These are phyloP conservation scores for Branchinecta lindahli DNA, from an alignment of 1,140 invertebrate species.

Conservation along the genomic window DNA sequence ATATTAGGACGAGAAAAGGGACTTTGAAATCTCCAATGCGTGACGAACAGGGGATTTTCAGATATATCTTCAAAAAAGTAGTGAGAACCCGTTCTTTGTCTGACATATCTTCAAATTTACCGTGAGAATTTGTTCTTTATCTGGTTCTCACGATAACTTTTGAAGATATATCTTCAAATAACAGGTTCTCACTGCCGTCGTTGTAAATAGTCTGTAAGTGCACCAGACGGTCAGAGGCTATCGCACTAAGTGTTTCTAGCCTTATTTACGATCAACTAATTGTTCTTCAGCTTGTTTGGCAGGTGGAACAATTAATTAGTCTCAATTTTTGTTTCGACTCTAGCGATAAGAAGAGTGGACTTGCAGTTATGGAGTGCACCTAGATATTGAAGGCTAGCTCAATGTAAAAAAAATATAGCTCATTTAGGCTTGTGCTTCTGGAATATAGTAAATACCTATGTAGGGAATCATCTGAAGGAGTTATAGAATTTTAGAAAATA, in stretches of 20 bases:
- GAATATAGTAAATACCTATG: neutral
- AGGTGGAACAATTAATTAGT: neutral
- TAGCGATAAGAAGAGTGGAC: neutral
- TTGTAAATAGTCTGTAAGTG: neutral
- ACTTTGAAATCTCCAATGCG: neutral
- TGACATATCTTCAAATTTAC: too few species aligned
- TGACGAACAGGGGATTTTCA: too few species aligned
- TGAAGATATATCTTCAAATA: neutral
- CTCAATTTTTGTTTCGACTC: neutral
- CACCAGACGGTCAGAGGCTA: neutral
- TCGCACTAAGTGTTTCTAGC: neutral
- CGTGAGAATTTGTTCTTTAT: neutral
- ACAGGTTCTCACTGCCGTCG: neutral
- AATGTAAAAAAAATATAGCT: conserved; percentile 18
- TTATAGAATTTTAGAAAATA: neutral
- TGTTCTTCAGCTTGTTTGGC: too few species aligned
- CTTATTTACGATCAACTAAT: neutral
- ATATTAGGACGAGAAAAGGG: neutral
- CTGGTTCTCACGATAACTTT: neutral
- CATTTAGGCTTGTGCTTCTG: neutral
- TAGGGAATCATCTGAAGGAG: neutral
- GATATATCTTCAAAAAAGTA: neutral
- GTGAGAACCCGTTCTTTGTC: neutral
- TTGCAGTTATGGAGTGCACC: neutral
- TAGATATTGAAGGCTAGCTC: conserved; percentile 20